Evolutionary conservation across 2,888 invertebrate species (phyloP).

Genomic region (Parnassius smintheus): DNA sequence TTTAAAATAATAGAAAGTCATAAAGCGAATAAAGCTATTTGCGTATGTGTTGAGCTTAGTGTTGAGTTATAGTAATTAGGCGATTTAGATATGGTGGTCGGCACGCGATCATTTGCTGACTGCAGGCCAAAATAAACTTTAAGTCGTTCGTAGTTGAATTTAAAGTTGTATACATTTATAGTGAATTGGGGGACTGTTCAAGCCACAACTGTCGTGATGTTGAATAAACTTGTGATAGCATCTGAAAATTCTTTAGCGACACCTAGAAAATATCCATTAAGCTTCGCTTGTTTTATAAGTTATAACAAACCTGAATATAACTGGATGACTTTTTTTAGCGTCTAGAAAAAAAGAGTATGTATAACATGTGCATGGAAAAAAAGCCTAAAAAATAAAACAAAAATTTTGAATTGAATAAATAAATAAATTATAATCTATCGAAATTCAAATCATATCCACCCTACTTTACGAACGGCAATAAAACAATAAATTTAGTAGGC

Average conservation of each 20-base stretch:
- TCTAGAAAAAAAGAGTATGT: too few relatives aligned
- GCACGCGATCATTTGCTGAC: conserved; percentile 6
- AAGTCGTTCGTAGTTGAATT: background rate
- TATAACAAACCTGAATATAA: too few relatives aligned
- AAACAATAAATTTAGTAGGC: too few relatives aligned
- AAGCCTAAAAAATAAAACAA: too few relatives aligned
- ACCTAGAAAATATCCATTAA: conserved; percentile 21
- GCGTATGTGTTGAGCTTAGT: conserved; percentile 4
- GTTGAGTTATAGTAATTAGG: conserved; percentile 32
- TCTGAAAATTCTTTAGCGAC: conserved; percentile 26
- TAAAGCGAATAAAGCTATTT: conserved; percentile 28
- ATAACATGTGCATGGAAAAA: too few relatives aligned
- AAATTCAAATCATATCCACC: too few relatives aligned
- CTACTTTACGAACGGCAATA: too few relatives aligned
- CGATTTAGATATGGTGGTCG: conserved; percentile 16
- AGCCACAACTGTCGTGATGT: conserved; percentile 14
- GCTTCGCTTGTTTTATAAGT: background rate
- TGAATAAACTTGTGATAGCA: conserved; percentile 10
- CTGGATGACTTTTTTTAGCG: too few relatives aligned
- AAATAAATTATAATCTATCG: too few relatives aligned
- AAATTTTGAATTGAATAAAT: too few relatives aligned
- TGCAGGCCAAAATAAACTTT: conserved; percentile 8
- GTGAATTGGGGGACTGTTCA: conserved; percentile 3
- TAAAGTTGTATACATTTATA: conserved; percentile 1
- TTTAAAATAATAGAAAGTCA: background rate